Evolutionary conservation across 2,888 invertebrate genomes (phyloP), one percentile per base, ranked within the genome.

Genomic region (Conistra vaccinii): DNA sequence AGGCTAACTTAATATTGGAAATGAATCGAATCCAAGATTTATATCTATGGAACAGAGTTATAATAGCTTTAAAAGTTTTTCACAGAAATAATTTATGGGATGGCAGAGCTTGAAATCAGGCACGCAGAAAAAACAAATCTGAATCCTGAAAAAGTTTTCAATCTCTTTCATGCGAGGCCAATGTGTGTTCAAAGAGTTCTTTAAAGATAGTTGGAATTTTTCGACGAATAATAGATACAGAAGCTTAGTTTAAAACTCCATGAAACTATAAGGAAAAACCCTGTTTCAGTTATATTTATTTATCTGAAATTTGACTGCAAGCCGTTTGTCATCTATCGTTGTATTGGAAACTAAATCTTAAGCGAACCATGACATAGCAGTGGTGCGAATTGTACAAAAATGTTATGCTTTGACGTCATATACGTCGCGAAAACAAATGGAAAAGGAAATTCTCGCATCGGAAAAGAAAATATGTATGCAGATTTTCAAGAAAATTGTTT

Each of bases 331-430:
- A 93, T 91, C 86, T 87, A 87, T 89, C 89, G 91, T 91, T 90
- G 91, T 93, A 94, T 94, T 93, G 93, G 91, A 93, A 92, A 90
- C 90, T 90, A 91, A 91, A 90, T 91, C 89, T 91, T 90, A 90
- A 89, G 90, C 60, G 91, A 92, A 88, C 89, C 89, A 73, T 92
- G 92, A 93, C 90, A 92, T 92, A 93, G 90, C 88, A 86, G 88
- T 88, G 89, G 90, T 90, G 90, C 89, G 89, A 93, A 92, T 90
- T 89, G 89, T 91, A 90, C 90, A 91, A 92, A 91, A 93, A 92
- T 92, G 88, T 92, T 93, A 93, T 93, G 92, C 91, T 91, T 90
- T 92, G 92, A 92, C 89, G 90, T 92, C 91, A 92, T 90, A 91
- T 89, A 91, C 89, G 89, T 91, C 91, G 88, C 78, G 90, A 88